Conservation (phyloP, 2,797 vertebrate species). For the Eulemur rubriventer region DNA sequence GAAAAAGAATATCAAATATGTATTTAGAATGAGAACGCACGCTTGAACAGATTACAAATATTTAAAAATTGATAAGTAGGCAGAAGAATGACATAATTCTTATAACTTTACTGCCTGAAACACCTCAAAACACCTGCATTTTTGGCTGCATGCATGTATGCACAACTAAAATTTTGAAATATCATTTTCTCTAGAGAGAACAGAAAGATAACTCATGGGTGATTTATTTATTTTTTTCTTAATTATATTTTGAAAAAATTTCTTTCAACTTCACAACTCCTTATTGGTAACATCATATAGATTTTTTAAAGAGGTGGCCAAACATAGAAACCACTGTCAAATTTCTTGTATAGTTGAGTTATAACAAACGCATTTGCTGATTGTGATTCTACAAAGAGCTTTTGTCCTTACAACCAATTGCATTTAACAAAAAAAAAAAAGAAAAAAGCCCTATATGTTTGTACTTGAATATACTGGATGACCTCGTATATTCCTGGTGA, state of each 20-base stretch:
- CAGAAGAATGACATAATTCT: neutral
- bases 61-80: neutral
- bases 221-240: neutral
- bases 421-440: neutral
- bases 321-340: neutral
- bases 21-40: neutral
- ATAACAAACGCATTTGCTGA: neutral
- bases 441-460: neutral
- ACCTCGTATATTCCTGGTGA: too few relatives aligned
- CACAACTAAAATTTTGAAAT: neutral
- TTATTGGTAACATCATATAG: neutral
- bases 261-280: neutral
- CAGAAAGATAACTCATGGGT: neutral
- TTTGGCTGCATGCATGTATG: neutral
- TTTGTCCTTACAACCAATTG: neutral
- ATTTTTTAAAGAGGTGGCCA: neutral
- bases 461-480: neutral
- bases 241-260: neutral
- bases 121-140: neutral
- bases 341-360: neutral
- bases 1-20: neutral
- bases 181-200: neutral
- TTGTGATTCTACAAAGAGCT: neutral
- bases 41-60: neutral
- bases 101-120: neutral